Percentiles rank a stretch among this genome's conserved stretches.
Conservation (phyloP, 2,888 invertebrate species). For the Gymnosoma rotundatum region DNA sequence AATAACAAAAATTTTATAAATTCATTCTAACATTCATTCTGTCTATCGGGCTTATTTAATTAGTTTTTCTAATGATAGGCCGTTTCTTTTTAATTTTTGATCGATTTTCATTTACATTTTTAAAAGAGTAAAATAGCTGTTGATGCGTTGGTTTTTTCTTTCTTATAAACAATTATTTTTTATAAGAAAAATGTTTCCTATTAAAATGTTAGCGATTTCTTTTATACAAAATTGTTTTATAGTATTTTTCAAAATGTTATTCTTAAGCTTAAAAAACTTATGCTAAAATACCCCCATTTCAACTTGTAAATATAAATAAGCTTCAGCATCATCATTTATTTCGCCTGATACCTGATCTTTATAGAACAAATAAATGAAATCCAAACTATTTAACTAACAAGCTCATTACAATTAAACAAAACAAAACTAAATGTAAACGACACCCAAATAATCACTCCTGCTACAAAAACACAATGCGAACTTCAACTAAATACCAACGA, state of each 20-base stretch:
- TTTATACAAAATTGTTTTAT: not conserved
- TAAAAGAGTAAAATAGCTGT: no score
- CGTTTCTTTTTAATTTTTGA: no score
- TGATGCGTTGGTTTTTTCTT: no score
- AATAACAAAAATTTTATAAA: no score
- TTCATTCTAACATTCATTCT: no score
- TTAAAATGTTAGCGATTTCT: no score
- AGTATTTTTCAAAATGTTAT: not conserved
- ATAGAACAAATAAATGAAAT: constrained; percentile 51
- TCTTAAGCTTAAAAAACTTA: not conserved
- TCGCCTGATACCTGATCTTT: constrained; percentile 46
- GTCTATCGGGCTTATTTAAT: no score
- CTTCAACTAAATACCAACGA: constrained; percentile 25
- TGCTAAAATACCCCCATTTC: not conserved
- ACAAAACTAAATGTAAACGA: constrained; percentile 58
- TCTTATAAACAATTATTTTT: no score
- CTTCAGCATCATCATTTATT: constrained; percentile 2
- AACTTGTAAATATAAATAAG: constrained; percentile 1
- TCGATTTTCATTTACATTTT: no score
- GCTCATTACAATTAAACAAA: constrained; percentile 61
- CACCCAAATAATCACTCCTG: constrained; percentile 42
- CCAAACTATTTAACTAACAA: constrained; percentile 61
- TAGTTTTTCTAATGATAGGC: no score
- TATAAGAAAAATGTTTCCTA: no score
- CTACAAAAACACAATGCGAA: not conserved